These are phyloP conservation scores for Syrrhaptes paradoxus DNA, from an alignment of 2,113 vertebrate genomes.

Conservation along the genomic window DNA sequence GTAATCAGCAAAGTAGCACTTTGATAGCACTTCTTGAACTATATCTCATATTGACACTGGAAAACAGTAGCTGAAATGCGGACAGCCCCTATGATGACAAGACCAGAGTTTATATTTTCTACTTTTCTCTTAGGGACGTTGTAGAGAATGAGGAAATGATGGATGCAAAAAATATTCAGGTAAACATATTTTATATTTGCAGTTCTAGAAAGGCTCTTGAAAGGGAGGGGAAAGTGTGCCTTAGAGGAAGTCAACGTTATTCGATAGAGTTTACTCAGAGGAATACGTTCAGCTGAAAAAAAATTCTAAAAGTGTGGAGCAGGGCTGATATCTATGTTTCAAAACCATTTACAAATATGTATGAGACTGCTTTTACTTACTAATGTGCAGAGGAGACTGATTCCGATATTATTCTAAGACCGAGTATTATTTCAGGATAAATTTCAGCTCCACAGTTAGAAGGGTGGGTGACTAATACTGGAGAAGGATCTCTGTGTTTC, in stretches of 20 bases:
- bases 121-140: neutral
- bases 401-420: neutral
- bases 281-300: neutral
- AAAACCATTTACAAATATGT: neutral
- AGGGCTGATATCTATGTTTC: neutral
- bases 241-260: neutral
- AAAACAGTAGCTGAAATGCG: constrained; percentile 21
- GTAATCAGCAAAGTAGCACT: neutral
- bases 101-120: constrained; percentile 11
- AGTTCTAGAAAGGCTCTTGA: neutral
- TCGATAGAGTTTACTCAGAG: neutral
- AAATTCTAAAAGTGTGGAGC: neutral
- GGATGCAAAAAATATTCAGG: constrained; percentile 37
- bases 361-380: neutral
- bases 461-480: neutral
- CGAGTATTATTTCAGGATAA: neutral
- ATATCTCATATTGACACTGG: neutral
- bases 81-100: neutral
- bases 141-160: constrained; percentile 19
- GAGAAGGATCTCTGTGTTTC: neutral
- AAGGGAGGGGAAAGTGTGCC: neutral
- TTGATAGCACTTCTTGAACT: neutral
- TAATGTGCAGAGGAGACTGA: neutral
- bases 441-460: neutral
- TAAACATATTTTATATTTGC: constrained; percentile 9